These are phyloP conservation scores for Ceryle rudis DNA, from an alignment of 2,797 vertebrate genomes.

Conservation along the genomic window DNA sequence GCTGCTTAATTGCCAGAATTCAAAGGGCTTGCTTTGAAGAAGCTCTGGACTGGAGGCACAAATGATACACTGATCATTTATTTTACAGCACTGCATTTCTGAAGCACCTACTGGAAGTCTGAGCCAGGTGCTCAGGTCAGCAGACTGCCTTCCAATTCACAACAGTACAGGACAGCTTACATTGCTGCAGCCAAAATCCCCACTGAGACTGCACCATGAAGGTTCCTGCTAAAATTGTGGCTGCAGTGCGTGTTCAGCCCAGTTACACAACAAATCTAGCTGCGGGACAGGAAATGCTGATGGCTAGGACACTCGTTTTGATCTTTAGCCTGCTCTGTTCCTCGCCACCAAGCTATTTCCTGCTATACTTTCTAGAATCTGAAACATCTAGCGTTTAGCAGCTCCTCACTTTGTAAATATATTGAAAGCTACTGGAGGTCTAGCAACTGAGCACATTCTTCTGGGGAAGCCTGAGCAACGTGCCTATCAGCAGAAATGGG, in stretches of 20 bases:
- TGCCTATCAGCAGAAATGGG: neutral
- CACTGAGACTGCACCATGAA: neutral
- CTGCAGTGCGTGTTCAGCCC: neutral
- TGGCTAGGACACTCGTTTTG: neutral
- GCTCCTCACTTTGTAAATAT: neutral
- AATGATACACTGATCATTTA: neutral
- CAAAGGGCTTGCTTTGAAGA: neutral
- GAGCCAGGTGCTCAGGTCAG: slow-evolving; percentile 12
- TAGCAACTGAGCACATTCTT: neutral
- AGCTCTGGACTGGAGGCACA: neutral
- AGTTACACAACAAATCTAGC: neutral
- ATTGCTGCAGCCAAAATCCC: neutral
- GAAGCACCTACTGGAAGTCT: neutral
- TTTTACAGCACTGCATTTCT: neutral
- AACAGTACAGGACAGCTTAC: neutral
- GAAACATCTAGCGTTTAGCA: neutral
- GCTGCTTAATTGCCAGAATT: neutral
- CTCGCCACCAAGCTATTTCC: neutral
- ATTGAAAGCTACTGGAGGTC: neutral
- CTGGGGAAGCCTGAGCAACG: neutral
- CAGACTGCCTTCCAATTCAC: slow-evolving; percentile 21
- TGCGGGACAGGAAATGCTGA: neutral
- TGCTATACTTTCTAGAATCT: neutral
- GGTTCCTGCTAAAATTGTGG: neutral
- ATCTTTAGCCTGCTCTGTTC: neutral